Evolutionary conservation across 92 coral and sea anemone species (phyloP).

Genomic region (Parazoanthus darwini): DNA sequence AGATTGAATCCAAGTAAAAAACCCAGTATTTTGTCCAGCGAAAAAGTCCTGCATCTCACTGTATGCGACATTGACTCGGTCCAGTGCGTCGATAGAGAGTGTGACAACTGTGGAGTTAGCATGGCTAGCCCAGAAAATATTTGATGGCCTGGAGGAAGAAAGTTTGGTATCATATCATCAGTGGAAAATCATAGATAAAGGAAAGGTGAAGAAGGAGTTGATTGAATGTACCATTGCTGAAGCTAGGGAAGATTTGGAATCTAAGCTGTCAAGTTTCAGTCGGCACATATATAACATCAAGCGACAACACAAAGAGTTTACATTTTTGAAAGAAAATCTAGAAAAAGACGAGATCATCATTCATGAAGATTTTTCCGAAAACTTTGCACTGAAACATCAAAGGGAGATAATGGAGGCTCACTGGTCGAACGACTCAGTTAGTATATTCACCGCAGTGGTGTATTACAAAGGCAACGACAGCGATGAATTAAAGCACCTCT

Average conservation of each 20-base stretch:
- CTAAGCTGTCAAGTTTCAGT: slow-evolving; percentile 42
- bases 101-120: slow-evolving; percentile 52
- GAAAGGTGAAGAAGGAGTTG: slow-evolving; percentile 54
- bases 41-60: slow-evolving; percentile 46
- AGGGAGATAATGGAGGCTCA: slow-evolving; percentile 37
- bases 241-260: slow-evolving; percentile 45
- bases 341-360: slow-evolving; percentile 23
- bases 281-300: slow-evolving; percentile 47
- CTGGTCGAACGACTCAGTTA: slow-evolving; percentile 30
- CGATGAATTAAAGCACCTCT: slow-evolving; percentile 9
- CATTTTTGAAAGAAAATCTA: not conserved
- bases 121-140: slow-evolving; percentile 12
- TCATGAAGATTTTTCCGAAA: slow-evolving; percentile 41
- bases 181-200: slow-evolving; percentile 61
- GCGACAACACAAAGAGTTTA: slow-evolving; percentile 43
- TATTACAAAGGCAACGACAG: slow-evolving; percentile 1
- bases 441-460: slow-evolving; percentile 31
- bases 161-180: slow-evolving; percentile 50
- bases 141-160: slow-evolving; percentile 53
- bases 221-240: slow-evolving; percentile 44
- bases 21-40: slow-evolving; percentile 20
- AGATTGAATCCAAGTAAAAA: slow-evolving; percentile 36
- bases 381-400: slow-evolving; percentile 45
- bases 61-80: slow-evolving; percentile 55
- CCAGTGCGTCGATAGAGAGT: slow-evolving; percentile 55